phyloP scores from a whole-genome alignment of 2,797 vertebrate species.

The Potorous gilbertii region DNA sequence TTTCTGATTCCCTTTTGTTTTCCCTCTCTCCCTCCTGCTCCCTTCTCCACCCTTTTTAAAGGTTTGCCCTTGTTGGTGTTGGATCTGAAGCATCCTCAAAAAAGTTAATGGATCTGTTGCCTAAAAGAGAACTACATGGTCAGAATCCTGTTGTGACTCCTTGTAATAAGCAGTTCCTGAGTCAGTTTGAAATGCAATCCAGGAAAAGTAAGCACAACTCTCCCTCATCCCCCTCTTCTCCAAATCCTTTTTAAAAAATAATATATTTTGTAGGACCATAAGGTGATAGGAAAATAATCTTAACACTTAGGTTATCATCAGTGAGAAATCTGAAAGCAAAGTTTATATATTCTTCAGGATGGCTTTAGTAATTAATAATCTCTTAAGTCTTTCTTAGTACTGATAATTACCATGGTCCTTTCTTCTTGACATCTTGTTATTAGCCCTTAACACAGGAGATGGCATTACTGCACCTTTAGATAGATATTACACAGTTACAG shows the following conservation, averaged over 20 bases:
- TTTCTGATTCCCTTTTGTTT: slow-evolving; percentile 38
- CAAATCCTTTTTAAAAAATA: slow-evolving; percentile 66
- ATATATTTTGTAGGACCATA: slow-evolving; percentile 51
- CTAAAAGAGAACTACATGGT: slow-evolving; percentile 97
- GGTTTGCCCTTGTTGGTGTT: slow-evolving; percentile 98
- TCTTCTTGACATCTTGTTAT: slow-evolving; percentile 39
- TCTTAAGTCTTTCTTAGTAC: slow-evolving; percentile 41
- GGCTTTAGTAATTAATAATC: slow-evolving; percentile 15
- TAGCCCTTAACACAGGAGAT: slow-evolving; percentile 50
- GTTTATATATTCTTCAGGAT: neutral
- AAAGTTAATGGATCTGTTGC: slow-evolving; percentile 96
- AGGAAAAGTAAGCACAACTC: slow-evolving; percentile 93
- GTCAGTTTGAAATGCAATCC: slow-evolving; percentile 99
- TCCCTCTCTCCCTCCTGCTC: slow-evolving; percentile 31
- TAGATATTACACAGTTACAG: slow-evolving; percentile 19
- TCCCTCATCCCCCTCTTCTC: neutral
- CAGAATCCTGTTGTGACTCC: slow-evolving; percentile 98
- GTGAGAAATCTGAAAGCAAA: neutral
- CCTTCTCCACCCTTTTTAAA: slow-evolving; percentile 71
- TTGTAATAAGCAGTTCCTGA: slow-evolving; percentile 99
- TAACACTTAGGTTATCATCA: slow-evolving; percentile 28
- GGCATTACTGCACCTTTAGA: slow-evolving; percentile 15
- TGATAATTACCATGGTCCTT: slow-evolving; percentile 33
- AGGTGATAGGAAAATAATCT: slow-evolving; percentile 14
- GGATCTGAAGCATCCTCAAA: slow-evolving; percentile 97